Conservation (phyloP, 2,797 vertebrate genomes). For the Catharus ustulatus region DNA sequence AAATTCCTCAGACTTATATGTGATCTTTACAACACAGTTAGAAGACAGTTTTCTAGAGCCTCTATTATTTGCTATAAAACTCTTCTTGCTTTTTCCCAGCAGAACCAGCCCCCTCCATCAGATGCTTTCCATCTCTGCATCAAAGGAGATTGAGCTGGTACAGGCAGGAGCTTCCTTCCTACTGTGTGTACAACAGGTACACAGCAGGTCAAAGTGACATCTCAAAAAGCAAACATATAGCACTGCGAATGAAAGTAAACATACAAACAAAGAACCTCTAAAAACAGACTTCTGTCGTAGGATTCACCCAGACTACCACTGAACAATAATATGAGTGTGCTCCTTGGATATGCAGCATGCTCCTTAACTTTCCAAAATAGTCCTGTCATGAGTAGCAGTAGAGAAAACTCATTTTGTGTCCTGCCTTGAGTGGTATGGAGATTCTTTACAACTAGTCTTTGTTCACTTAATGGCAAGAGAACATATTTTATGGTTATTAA, state of each 20-base stretch:
- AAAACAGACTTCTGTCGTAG: background rate
- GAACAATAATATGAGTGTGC: background rate
- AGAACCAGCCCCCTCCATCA: background rate
- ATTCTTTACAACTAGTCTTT: background rate
- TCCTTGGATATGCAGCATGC: background rate
- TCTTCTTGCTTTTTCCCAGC: background rate
- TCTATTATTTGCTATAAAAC: background rate
- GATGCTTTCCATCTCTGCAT: background rate
- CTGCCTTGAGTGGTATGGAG: background rate
- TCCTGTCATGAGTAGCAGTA: background rate
- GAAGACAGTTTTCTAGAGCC: background rate
- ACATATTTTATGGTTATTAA: background rate
- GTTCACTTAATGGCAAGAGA: background rate
- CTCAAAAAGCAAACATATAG: background rate
- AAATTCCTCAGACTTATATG: background rate
- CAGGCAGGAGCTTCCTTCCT: background rate
- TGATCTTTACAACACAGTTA: background rate
- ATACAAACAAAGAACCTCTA: background rate
- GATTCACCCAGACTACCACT: background rate
- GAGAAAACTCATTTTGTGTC: background rate
- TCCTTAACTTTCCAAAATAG: background rate
- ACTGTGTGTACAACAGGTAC: background rate
- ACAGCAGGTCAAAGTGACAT: rapidly evolving
- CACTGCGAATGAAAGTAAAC: background rate
- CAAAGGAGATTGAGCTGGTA: background rate